Evolutionary conservation across 2,797 vertebrate genomes (phyloP).

Genomic region (Sebastes cheni): DNA sequence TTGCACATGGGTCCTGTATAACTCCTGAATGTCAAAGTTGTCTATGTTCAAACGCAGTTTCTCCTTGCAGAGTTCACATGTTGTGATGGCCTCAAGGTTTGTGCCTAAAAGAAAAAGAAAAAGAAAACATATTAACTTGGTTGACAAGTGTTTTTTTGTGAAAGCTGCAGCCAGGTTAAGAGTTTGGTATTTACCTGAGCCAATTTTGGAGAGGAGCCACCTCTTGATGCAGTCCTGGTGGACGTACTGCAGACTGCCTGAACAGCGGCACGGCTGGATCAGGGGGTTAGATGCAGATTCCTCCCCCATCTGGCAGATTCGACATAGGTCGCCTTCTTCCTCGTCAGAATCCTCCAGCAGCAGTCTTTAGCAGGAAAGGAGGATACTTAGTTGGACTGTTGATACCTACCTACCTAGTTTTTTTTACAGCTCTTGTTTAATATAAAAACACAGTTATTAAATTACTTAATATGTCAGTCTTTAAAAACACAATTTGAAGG

Average conservation of each 20-base stretch:
- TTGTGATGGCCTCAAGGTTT: conserved; percentile 93
- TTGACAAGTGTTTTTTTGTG: not conserved
- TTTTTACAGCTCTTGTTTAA: not conserved
- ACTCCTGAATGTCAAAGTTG: conserved; percentile 96
- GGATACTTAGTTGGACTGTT: not conserved
- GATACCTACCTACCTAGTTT: not conserved
- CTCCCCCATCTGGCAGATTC: conserved; percentile 97
- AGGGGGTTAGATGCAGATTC: conserved; percentile 90
- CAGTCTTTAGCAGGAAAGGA: conserved; percentile 77
- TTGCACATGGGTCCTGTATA: conserved; percentile 95
- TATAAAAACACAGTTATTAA: not conserved
- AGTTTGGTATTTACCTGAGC: conserved; percentile 87
- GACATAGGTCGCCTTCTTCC: conserved; percentile 94
- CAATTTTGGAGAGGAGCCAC: conserved; percentile 97
- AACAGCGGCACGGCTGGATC: conserved; percentile 95
- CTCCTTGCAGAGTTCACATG: conserved; percentile 97
- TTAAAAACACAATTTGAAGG: not conserved
- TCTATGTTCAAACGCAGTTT: conserved; percentile 95
- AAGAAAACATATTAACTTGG: not conserved
- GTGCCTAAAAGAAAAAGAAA: conserved; percentile 79
- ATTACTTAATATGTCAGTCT: not conserved
- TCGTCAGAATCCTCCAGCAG: conserved; percentile 97
- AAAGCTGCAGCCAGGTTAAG: not conserved
- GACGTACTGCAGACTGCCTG: conserved; percentile 94
- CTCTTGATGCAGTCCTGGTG: conserved; percentile 99